Base-by-base conservation (phyloP, 2,113 vertebrate genomes). In the Cynoglossus semilaevis region DNA sequence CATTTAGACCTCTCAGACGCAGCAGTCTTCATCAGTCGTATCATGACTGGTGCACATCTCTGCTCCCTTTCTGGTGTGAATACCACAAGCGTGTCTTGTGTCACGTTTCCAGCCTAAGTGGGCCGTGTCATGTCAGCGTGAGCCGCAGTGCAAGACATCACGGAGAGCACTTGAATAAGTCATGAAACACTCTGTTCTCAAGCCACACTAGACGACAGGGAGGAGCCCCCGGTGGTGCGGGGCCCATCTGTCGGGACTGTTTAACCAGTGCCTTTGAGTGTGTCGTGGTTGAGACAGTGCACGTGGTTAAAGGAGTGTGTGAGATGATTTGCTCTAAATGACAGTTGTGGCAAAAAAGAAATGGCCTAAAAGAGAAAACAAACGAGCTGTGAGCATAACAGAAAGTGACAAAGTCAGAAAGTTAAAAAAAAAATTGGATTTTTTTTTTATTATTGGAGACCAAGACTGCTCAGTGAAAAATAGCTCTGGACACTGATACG, bases 151-250 rank as follows among this genome's bases (percentile, higher is more conserved):
- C 52, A 71, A 72, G 53, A 40, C 72, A 55, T 74, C 70, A 83
- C 63, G 43, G 58, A 80, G 70, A 51, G 62, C 8, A 51, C 66
- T 85, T 88, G 83, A 88, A 89, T 88, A 87, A 86, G 63, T 73
- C 74, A 83, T 85, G 76, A 74, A 80, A 80, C 77, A 74, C 38
- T 63, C 62, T 58, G 61, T 68, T 77, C 68, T 74, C 67, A 63
- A 46, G 18, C 79, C 73, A 51, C 77, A 73, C 46, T 49, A 44
- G 38, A 74, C 77, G 66, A 59, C 63, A 38, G 67, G 65, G 74
- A 70, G 69, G 59, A 65, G 66, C 60, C 6, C 41, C 63, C 38
- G 36, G 41, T 42, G 41, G 70, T 6, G 19, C 64, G 51, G 54
- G 37, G 54, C 60, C 46, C 44, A 18, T 67, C 63, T 67, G 70